Conservation (phyloP, 2,888 invertebrate species). For the Epicampocera succincta region DNA sequence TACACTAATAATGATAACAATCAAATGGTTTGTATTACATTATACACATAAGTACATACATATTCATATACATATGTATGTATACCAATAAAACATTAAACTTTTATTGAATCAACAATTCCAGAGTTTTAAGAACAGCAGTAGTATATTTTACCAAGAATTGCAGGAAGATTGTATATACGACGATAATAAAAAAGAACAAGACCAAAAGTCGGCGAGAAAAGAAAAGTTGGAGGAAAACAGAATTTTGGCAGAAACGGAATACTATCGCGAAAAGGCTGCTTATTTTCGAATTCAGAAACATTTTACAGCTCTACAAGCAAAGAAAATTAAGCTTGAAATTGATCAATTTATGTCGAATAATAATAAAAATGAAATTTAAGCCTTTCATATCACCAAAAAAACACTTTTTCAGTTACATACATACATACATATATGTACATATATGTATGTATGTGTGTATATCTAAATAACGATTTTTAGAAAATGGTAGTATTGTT, state of each 20-base stretch:
- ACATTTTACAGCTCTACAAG: conserved; percentile 75
- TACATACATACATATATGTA: no score
- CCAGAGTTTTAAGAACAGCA: conserved; percentile 21
- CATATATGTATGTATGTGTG: no score
- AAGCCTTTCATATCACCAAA: background rate
- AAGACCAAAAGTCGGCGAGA: conserved; percentile 28
- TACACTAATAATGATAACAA: conserved; percentile 40
- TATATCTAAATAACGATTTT: no score
- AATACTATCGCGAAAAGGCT: conserved; percentile 76
- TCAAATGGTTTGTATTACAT: conserved; percentile 35
- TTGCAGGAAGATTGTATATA: conserved; percentile 39
- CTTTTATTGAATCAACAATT: conserved; percentile 3
- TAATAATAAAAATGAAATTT: conserved; percentile 28
- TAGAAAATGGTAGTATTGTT: no score
- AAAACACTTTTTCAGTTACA: no score
- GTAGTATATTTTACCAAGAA: conserved; percentile 36
- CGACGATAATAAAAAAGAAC: background rate
- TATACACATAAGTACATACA: no score
- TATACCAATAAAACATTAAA: background rate
- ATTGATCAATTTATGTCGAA: conserved; percentile 62
- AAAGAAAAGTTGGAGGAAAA: conserved; percentile 70
- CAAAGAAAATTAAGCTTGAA: conserved; percentile 73
- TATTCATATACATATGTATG: background rate
- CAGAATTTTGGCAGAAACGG: conserved; percentile 74
- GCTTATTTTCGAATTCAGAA: conserved; percentile 76